Evolutionary conservation across 2,888 invertebrate genomes (phyloP), one percentile per base, ranked within the genome.

Genomic region (Drosophila nr. fundita): DNA sequence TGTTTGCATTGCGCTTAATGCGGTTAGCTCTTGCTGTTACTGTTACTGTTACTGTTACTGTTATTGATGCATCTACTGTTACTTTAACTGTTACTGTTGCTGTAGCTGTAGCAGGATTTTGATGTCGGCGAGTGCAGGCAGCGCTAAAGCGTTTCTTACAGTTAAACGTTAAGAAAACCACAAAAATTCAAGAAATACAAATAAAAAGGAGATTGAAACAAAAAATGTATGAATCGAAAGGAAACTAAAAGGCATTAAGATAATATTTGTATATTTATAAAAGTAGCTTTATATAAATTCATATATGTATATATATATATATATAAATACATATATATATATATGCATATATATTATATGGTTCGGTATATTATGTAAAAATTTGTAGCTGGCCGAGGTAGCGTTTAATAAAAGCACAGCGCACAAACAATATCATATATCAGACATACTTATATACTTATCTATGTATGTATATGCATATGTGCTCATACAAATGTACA

Each of bases 111-210:
- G 79, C 79, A 72, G 74, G 74, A 69, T 58, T 76, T 76, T 73
- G 73, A 76, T 73, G 77, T 76, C 78, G 78, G 80, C 76, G 55
- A 66, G 76, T 80, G 75, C 68, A 82, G 81, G 83, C 83, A 84
- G 82, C 78, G 75, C 83, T 85, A 75, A 80, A 80, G 79, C 79
- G 66, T 79, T 76, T 76, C 72, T 78, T 76, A 79, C 76, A 78
- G 36, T 78, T 53, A 71, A 61, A 74, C 66, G 38, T 74, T 61
- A 58, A 73, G 57, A 63, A 69, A 60, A 69, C 32, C 30, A 75
- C 66, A 61, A 67, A 57, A 57, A 58, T 48, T 42, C 29, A 60
- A 59, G 34, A 76, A 49, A 62, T 42, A 2, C 52, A 58, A 76
- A 58, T 10, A 52, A 40, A 52, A 24, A 24, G 8, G 15, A 24